Evolutionary conservation across 2,888 invertebrate species (phyloP).

Genomic region (Leptopilina syphax): DNA sequence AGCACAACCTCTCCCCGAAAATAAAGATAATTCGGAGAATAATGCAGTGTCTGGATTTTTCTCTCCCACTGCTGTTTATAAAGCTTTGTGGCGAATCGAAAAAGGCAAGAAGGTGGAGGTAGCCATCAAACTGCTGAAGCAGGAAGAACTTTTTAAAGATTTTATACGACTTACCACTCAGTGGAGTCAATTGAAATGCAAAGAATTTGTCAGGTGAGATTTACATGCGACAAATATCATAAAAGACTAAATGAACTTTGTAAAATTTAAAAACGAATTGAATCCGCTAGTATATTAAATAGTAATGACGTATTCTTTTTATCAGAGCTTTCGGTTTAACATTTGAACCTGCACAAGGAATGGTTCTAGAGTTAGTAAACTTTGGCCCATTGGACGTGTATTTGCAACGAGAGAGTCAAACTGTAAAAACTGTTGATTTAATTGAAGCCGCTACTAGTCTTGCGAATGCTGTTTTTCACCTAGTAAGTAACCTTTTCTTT

Average conservation of each 20-base stretch:
- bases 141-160: conserved; percentile 81
- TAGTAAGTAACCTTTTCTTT: conserved; percentile 78
- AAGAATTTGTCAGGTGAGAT: conserved; percentile 82
- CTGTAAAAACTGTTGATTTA: conserved; percentile 84
- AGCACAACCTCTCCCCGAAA: conserved; percentile 77
- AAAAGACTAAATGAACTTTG: too few relatives aligned
- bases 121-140: conserved; percentile 87
- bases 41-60: conserved; percentile 47
- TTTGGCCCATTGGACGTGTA: conserved; percentile 88
- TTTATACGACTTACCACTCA: conserved; percentile 87
- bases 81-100: conserved; percentile 87
- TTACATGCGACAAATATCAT: not conserved
- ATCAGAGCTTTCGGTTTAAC: conserved; percentile 86
- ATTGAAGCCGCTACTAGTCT: conserved; percentile 89
- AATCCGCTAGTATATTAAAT: not conserved
- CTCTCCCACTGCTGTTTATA: conserved; percentile 76
- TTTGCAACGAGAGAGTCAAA: conserved; percentile 76
- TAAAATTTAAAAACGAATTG: too few relatives aligned
- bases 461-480: conserved; percentile 91
- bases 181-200: conserved; percentile 88
- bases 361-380: conserved; percentile 89
- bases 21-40: conserved; percentile 56
- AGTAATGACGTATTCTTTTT: not conserved
- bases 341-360: conserved; percentile 86
- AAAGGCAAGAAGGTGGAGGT: conserved; percentile 88